Evolutionary conservation across 1,140 invertebrate genomes (phyloP), one percentile per base, ranked within the genome.

Genomic region (Nasonia longicornis): DNA sequence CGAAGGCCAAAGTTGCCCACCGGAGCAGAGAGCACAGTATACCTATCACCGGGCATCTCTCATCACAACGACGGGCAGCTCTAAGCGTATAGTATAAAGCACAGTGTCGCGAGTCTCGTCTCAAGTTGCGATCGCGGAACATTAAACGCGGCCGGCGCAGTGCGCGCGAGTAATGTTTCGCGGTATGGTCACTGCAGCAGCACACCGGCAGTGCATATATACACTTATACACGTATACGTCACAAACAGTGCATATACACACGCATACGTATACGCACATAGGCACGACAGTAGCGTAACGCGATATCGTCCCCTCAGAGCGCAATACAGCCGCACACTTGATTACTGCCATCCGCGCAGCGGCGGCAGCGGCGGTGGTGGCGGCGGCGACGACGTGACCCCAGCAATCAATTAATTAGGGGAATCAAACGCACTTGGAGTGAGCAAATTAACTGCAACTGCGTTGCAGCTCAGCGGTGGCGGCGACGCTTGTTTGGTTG

Each of bases 361-460:
- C 85, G 84, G 85, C 86, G 86, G 26, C 26, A 1, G 26, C 26
- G 26, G 26, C 26, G 26, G 26, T 26, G 26, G 81, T 80, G 74
- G 64, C 70, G 79, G 81, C 81, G 74, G 64, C 70, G 80, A 48
- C 86, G 85, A 84, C 85, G 84, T 86, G 86, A 87, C 89, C 89
- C 89, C 84, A 86, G 84, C 87, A 89, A 89, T 90, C 90, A 91
- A 91, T 91, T 90, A 91, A 91, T 91, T 90, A 90, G 88, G 87
- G 89, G 89, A 91, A 91, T 90, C 89, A 90, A 90, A 90, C 89
- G 88, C 90, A 90, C 89, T 90, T 88, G 89, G 87, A 90, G 89
- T 89, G 89, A 87, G 87, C 89, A 90, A 90, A 91, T 91, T 91
- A 91, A 90, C 89, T 90, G 89, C 89, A 87, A 90, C 86, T 89